phyloP scores from a whole-genome alignment of 2,113 vertebrate genomes.

The Oncorhynchus clarkii region DNA sequence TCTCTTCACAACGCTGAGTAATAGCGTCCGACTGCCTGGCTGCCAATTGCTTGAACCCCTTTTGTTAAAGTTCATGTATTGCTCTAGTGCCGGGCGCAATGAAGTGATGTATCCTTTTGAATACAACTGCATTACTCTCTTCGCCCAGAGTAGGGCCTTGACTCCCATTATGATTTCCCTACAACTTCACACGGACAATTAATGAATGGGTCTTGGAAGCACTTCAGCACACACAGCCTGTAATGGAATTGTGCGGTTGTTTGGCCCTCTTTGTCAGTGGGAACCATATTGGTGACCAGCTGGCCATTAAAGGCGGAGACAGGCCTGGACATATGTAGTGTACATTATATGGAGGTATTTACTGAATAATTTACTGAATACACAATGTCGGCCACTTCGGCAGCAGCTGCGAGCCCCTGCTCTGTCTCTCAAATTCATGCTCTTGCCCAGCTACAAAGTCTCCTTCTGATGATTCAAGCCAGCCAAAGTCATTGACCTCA shows the following conservation, averaged over 20 bases:
- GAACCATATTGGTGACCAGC: conserved; percentile 81
- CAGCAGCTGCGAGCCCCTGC: conserved; percentile 62
- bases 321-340: conserved; percentile 76
- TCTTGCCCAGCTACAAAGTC: conserved; percentile 45
- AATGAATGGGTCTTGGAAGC: conserved; percentile 76
- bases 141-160: conserved; percentile 65
- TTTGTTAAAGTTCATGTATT: conserved; percentile 79
- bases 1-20: conserved; percentile 65
- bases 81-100: conserved; percentile 68
- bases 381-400: conserved; percentile 59
- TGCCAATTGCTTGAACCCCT: conserved; percentile 75
- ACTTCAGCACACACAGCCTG: conserved; percentile 63
- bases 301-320: conserved; percentile 76
- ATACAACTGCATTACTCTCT: conserved; percentile 70
- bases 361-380: conserved; percentile 79
- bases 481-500: conserved; percentile 66
- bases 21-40: conserved; percentile 67
- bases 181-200: conserved; percentile 76
- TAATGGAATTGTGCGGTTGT: conserved; percentile 72
- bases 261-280: conserved; percentile 67
- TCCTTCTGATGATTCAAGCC: conserved; percentile 66
- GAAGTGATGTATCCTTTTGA: conserved; percentile 75
- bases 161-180: conserved; percentile 76
- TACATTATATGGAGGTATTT: conserved; percentile 77
- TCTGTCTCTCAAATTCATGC: conserved; percentile 41